A percentile compares a stretch with the other conserved stretches of the same genome.
These are phyloP conservation scores for Anguilla pacifica DNA, from an alignment of 2,797 vertebrate genomes.

Conservation along the genomic window DNA sequence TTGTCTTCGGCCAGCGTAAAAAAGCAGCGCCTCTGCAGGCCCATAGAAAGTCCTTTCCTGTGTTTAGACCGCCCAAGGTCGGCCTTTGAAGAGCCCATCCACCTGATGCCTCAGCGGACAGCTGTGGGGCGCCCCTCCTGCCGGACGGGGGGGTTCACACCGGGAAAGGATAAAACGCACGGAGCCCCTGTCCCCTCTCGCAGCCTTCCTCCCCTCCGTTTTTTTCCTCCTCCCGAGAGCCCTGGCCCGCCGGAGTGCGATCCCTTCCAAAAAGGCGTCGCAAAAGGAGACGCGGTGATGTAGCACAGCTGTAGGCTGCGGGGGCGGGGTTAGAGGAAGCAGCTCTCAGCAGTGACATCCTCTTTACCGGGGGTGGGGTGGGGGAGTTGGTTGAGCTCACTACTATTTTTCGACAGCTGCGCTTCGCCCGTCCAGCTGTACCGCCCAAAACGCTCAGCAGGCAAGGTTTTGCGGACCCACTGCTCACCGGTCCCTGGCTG, in stretches of 20 bases:
- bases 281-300: constrained; percentile 52
- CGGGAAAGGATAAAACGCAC: not conserved
- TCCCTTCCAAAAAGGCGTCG: constrained; percentile 41
- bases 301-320: constrained; percentile 66
- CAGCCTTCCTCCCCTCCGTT: not conserved
- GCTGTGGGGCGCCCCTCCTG: not conserved
- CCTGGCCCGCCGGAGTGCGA: constrained; percentile 34
- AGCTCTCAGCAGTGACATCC: constrained; percentile 71
- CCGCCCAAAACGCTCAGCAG: not conserved
- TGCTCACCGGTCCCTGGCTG: not conserved
- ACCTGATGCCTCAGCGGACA: constrained; percentile 3
- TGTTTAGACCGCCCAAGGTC: constrained; percentile 25
- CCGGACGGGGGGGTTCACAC: constrained; percentile 19
- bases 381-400: constrained; percentile 51
- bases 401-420: constrained; percentile 67
- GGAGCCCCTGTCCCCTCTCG: not conserved
- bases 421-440: constrained; percentile 10
- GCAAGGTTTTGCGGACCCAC: not conserved
- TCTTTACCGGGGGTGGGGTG: constrained; percentile 49
- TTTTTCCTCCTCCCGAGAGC: not conserved
- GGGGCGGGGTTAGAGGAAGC: constrained; percentile 72
- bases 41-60: constrained; percentile 21
- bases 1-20: not conserved
- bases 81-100: constrained; percentile 10
- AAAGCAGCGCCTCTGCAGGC: not conserved